phyloP scores from a whole-genome alignment of 2,888 invertebrate genomes.

The Frankliniella intonsa region DNA sequence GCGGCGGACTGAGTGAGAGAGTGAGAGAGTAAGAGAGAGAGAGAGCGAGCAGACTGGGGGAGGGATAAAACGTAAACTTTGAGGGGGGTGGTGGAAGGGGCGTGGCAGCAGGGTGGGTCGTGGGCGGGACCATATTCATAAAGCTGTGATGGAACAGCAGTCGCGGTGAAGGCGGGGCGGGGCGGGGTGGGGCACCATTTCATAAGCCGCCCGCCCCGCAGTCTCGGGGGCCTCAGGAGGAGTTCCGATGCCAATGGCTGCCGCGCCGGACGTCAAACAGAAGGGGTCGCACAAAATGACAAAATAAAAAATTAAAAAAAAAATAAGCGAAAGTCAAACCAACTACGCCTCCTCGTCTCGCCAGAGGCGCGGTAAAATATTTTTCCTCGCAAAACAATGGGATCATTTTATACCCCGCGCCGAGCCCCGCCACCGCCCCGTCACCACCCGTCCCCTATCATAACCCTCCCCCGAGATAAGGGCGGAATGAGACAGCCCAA shows the following conservation, averaged over 20 bases:
- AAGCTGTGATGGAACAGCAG: neutral
- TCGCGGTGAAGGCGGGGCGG: neutral
- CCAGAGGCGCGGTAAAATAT: too few species aligned
- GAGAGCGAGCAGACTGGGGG: neutral
- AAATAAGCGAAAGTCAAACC: neutral
- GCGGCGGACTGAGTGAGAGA: too few species aligned
- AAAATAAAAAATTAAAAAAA: neutral
- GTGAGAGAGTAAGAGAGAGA: neutral
- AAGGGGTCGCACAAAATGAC: neutral
- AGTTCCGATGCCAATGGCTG: neutral
- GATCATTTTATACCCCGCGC: too few species aligned
- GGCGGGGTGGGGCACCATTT: neutral
- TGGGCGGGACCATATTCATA: slow-evolving; percentile 1
- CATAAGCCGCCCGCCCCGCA: neutral
- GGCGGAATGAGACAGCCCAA: too few species aligned
- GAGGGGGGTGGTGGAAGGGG: neutral
- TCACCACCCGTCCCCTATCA: too few species aligned
- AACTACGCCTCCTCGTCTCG: too few species aligned
- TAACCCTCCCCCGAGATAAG: too few species aligned
- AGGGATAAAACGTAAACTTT: neutral
- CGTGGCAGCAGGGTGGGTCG: neutral
- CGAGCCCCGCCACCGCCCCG: too few species aligned
- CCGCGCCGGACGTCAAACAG: neutral
- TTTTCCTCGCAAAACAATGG: too few species aligned
- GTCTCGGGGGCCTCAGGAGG: neutral